A percentile compares a stretch with the other conserved stretches of the same genome.
phyloP scores from a whole-genome alignment of 2,888 invertebrate genomes.

The Epinotia nisella region DNA sequence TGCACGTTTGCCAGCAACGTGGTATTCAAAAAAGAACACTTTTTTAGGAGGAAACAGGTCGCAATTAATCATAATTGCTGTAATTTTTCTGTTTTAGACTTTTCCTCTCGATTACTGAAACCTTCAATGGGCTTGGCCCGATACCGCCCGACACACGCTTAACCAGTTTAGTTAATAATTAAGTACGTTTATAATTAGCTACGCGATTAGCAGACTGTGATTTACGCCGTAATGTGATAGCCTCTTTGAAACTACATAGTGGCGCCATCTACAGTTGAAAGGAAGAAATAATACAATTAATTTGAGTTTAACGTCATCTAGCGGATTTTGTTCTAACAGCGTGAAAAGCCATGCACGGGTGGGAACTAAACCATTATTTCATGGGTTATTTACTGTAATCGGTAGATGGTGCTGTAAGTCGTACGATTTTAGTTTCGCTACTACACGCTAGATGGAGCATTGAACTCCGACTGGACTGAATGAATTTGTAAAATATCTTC shows the following conservation, averaged over 20 bases:
- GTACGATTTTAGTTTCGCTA: conserved; percentile 49
- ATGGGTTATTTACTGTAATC: neutral
- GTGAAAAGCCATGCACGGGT: neutral
- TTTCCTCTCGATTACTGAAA: too few species aligned
- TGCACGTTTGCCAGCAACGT: too few species aligned
- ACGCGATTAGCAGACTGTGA: neutral
- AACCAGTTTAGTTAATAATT: too few species aligned
- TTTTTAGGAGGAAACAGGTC: too few species aligned
- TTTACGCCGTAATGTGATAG: neutral
- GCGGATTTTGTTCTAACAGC: neutral
- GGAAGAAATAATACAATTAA: neutral
- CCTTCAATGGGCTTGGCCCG: too few species aligned
- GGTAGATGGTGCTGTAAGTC: conserved; percentile 49
- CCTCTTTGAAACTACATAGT: neutral
- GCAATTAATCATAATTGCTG: too few species aligned
- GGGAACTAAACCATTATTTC: neutral
- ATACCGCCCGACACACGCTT: too few species aligned
- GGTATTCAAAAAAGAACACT: too few species aligned
- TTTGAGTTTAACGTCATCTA: conserved; percentile 10
- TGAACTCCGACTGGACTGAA: neutral
- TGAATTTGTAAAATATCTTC: too few species aligned
- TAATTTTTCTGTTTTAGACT: too few species aligned
- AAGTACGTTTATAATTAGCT: too few species aligned
- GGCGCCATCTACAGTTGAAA: conserved; percentile 10
- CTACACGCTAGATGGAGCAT: conserved; percentile 57